These are phyloP conservation scores for Bufo bufo DNA, from an alignment of 2,113 vertebrate genomes.

Conservation along the genomic window DNA sequence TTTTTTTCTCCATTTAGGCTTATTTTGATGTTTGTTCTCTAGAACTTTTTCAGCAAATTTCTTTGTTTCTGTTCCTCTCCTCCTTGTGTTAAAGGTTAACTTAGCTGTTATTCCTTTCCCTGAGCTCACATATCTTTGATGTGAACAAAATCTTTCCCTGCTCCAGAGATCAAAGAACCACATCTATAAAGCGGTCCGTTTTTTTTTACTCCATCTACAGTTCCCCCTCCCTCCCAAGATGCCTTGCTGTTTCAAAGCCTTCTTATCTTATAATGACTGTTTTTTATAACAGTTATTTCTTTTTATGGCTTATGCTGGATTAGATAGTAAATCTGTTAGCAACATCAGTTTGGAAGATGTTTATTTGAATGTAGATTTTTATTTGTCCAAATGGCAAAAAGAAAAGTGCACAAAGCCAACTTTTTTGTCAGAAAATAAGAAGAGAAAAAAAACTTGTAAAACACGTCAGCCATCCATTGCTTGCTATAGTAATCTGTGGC, in stretches of 20 bases:
- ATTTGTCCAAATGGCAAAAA: background rate
- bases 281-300: conserved; percentile 54
- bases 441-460: too few relatives aligned
- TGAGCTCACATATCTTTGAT: conserved; percentile 60
- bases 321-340: conserved; percentile 51
- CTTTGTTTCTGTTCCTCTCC: conserved; percentile 54
- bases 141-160: conserved; percentile 60
- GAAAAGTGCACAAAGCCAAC: background rate
- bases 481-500: background rate
- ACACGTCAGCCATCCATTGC: background rate
- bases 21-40: conserved; percentile 40
- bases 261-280: conserved; percentile 59
- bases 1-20: conserved; percentile 16
- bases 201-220: background rate
- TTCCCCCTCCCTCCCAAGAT: conserved; percentile 57
- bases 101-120: conserved; percentile 60
- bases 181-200: conserved; percentile 47
- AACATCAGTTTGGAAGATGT: conserved; percentile 39
- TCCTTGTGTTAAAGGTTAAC: conserved; percentile 58
- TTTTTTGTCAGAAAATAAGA: background rate
- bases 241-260: conserved; percentile 58
- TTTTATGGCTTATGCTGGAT: conserved; percentile 55
- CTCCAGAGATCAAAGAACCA: conserved; percentile 58
- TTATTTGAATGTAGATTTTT: conserved; percentile 2
- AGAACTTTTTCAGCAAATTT: conserved; percentile 47